Evolutionary conservation across 2,888 invertebrate genomes (phyloP).

Genomic region (Operophtera brumata): DNA sequence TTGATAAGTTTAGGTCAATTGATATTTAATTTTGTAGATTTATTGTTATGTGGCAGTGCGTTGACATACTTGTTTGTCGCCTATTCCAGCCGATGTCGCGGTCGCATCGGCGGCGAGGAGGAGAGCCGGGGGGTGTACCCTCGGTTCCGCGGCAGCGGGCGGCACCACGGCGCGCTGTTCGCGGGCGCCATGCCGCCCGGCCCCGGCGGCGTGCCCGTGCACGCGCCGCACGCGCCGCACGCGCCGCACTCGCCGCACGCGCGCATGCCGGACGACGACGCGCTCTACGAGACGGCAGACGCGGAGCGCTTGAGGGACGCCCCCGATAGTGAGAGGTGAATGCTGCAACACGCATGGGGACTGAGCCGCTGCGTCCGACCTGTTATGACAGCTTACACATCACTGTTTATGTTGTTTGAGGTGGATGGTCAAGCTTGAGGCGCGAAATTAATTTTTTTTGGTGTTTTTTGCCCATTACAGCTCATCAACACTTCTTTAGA

Average conservation of each 20-base stretch:
- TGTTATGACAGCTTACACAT: no score
- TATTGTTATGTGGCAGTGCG: no score
- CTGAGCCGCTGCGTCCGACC: not conserved
- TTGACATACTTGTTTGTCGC: no score
- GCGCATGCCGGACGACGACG: constrained; percentile 86
- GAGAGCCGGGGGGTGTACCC: constrained; percentile 88
- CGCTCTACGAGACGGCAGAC: constrained; percentile 92
- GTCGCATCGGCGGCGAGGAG: constrained; percentile 77
- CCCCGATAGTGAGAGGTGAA: constrained; percentile 94
- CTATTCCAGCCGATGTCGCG: constrained; percentile 74
- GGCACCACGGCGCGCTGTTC: constrained; percentile 62
- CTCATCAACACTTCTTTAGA: no score
- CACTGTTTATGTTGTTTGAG: no score
- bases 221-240: constrained; percentile 63
- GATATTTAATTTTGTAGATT: no score
- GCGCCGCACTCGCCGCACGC: constrained; percentile 62
- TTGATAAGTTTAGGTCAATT: no score
- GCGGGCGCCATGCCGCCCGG: constrained; percentile 62
- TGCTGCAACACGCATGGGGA: constrained; percentile 6
- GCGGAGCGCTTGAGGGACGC: constrained; percentile 87
- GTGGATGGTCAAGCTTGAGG: no score
- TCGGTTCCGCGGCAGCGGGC: constrained; percentile 76
- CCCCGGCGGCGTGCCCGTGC: constrained; percentile 60
- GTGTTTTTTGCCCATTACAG: no score
- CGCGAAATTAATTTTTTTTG: no score